Conservation (phyloP, 2,797 vertebrate genomes). For the Epinephelus coioides region DNA sequence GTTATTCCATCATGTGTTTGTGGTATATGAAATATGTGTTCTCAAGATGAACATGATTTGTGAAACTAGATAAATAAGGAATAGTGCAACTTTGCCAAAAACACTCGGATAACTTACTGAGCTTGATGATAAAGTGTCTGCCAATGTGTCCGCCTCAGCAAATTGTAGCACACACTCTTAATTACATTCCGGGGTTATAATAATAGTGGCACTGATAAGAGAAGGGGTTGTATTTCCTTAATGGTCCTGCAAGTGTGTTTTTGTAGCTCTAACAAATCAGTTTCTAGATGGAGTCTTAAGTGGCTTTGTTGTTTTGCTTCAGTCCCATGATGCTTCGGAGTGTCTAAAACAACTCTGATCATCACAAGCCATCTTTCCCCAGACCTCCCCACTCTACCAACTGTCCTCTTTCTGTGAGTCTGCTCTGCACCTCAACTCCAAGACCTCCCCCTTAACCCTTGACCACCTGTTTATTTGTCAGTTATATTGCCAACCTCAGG, state of each 20-base stretch:
- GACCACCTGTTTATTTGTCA: constrained; percentile 14
- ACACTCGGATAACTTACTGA: constrained; percentile 62
- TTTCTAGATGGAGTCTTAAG: constrained; percentile 56
- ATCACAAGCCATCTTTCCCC: constrained; percentile 37
- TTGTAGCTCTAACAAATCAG: constrained; percentile 68
- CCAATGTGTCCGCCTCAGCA: constrained; percentile 75
- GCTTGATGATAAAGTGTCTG: constrained; percentile 72
- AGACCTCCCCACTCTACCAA: constrained; percentile 7
- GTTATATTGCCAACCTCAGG: neutral
- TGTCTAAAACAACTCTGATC: constrained; percentile 69
- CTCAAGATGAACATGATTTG: constrained; percentile 79
- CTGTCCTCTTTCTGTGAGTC: constrained; percentile 15
- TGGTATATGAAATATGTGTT: constrained; percentile 78
- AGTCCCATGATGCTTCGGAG: constrained; percentile 58
- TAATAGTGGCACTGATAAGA: constrained; percentile 80
- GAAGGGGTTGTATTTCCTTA: constrained; percentile 68
- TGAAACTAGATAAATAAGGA: constrained; percentile 78
- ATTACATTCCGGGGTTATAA: constrained; percentile 77
- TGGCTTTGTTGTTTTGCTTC: constrained; percentile 65
- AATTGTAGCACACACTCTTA: constrained; percentile 73
- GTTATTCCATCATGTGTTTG: constrained; percentile 80
- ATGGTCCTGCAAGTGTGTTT: constrained; percentile 66
- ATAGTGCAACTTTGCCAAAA: constrained; percentile 69
- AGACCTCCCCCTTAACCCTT: constrained; percentile 19
- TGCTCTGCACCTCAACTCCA: constrained; percentile 20